phyloP scores from a whole-genome alignment of 2,113 vertebrate genomes.

The Lepus americanus region DNA sequence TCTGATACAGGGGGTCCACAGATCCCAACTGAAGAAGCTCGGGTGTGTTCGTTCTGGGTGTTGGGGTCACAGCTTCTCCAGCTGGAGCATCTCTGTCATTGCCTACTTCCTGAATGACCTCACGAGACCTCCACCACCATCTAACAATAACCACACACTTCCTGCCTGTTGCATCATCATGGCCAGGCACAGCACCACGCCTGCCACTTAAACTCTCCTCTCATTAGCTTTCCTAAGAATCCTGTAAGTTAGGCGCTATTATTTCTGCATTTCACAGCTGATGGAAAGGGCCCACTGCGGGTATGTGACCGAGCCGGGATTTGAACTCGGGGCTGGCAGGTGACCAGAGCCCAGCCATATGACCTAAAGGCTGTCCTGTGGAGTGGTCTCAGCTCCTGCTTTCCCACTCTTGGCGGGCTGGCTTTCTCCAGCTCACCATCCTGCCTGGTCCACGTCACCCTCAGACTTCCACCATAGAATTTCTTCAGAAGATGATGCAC shows the following conservation, averaged over 20 bases:
- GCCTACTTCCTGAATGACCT: not conserved
- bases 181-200: not conserved
- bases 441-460: not conserved
- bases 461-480: not conserved
- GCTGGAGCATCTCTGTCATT: not conserved
- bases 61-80: too few relatives aligned
- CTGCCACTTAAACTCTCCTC: rapidly evolving
- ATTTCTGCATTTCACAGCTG: not conserved
- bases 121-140: too few relatives aligned
- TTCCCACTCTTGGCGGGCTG: not conserved
- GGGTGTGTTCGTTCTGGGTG: not conserved
- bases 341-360: not conserved
- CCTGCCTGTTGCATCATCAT: rapidly evolving
- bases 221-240: not conserved
- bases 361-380: not conserved
- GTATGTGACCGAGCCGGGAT: not conserved
- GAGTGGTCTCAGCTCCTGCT: not conserved
- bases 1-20: not conserved
- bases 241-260: not conserved
- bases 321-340: not conserved
- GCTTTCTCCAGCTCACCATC: not conserved
- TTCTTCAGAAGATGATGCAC: not conserved
- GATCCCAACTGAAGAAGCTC: not conserved
- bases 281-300: not conserved
- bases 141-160: not conserved